Evolutionary conservation across 2,797 vertebrate genomes (phyloP).

Genomic region (Clamator glandarius): DNA sequence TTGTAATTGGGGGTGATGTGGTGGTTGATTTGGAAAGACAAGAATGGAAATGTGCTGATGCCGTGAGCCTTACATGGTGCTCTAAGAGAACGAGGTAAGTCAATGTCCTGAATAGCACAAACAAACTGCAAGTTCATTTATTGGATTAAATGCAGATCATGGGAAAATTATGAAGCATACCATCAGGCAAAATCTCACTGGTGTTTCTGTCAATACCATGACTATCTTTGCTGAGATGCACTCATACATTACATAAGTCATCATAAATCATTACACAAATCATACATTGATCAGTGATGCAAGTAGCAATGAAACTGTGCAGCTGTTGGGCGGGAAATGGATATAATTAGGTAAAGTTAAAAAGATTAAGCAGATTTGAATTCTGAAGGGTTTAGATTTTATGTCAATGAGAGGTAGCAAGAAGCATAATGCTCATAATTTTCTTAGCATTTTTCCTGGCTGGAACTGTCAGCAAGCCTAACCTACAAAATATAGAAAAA

Average conservation of each 20-base stretch:
- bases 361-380: background rate
- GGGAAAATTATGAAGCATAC: background rate
- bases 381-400: background rate
- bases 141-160: background rate
- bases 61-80: background rate
- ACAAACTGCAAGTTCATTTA: background rate
- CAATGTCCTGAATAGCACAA: background rate
- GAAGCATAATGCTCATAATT: background rate
- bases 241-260: background rate
- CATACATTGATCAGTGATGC: background rate
- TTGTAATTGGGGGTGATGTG: accelerated
- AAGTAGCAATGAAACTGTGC: background rate
- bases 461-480: background rate
- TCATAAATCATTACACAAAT: background rate
- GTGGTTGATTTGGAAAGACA: background rate
- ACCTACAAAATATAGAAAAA: background rate
- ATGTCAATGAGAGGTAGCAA: background rate
- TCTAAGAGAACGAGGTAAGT: background rate
- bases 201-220: background rate
- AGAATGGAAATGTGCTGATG: background rate
- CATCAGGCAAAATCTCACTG: background rate
- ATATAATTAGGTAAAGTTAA: background rate
- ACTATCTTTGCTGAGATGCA: background rate
- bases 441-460: background rate
- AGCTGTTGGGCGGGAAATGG: background rate